These are phyloP conservation scores for Oscheius sp. DNA, from an alignment of 2,888 invertebrate genomes.

Conservation along the genomic window DNA sequence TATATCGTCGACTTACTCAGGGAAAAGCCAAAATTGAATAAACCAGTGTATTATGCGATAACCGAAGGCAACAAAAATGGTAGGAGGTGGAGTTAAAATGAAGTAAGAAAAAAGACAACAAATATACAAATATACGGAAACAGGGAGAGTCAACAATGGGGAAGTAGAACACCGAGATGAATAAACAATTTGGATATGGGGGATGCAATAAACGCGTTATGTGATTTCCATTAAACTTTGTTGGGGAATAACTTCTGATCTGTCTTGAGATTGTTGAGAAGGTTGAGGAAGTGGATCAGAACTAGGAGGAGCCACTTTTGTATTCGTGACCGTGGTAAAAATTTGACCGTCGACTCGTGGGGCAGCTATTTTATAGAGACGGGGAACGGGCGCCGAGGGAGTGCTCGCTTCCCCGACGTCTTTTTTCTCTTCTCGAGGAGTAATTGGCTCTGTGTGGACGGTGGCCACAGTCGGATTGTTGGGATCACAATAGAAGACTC, in stretches of 20 bases:
- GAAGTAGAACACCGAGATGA: background rate
- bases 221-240: slow-evolving; percentile 33
- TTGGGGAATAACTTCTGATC: slow-evolving; percentile 9
- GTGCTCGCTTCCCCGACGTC: background rate
- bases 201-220: background rate
- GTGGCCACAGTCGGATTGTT: slow-evolving; percentile 5
- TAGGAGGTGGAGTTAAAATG: background rate
- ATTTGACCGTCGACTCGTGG: background rate
- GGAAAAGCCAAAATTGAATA: background rate
- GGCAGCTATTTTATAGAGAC: background rate
- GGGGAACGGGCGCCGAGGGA: background rate
- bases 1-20: background rate
- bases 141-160: background rate
- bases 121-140: background rate
- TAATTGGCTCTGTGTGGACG: background rate
- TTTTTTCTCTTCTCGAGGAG: background rate
- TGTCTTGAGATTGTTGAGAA: background rate
- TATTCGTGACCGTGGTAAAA: background rate
- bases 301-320: background rate
- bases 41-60: background rate
- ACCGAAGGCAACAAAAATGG: background rate
- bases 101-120: background rate
- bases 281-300: slow-evolving; percentile 10
- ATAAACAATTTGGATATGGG: background rate
- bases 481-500: slow-evolving; percentile 26